Evolutionary conservation across 2,113 vertebrate genomes (phyloP), one percentile per base, ranked within the genome.

Genomic region (Macquaria ambigua): DNA sequence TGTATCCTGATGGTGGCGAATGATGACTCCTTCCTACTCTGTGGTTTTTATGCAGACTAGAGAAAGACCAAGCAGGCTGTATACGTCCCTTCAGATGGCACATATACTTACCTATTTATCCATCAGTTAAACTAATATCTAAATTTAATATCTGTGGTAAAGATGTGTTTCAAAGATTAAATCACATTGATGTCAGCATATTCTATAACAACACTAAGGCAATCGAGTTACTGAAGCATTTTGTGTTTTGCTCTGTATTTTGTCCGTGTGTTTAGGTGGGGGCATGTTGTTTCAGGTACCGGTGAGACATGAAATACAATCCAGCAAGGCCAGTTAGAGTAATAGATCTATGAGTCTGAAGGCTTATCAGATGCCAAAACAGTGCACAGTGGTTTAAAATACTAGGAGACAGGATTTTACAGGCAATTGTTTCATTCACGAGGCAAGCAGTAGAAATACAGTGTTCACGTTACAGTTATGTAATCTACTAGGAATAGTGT

Each of bases 21-120:
- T 89, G 87, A 92, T 82, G 87, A 90, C 80, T 90, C 79, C 83
- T 88, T 91, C 58, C 70, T 80, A 28, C 61, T 58, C 70, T 7
- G 63, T 23, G 56, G 48, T 50, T 81, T 72, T 70, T 66, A 77
- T n/a, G 74, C 23, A 56, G 9, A 43, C 48, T 23, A 64, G 63
- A 82, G 66, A 67, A 68, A 71, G 55, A 79, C n/a, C 23, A 23
- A 46, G n/a, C 0, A 0, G 37, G 39, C 70, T 18, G 14, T 14
- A 12, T 28, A 16, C 39, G 34, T 64, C 64, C 34, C 52, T 66
- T 77, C 23, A 81, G 37, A 3, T 71, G 48, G 46, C 41, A 59
- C 1, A 48, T 23, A 25, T 50, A 18, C 59, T 18, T 28, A 56
- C 7, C 18, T 74, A 43, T 71, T 72, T n/a, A 64, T 71, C 5